Base-by-base conservation (phyloP, 2,888 invertebrate genomes). In the Agapetus fuscipes region DNA sequence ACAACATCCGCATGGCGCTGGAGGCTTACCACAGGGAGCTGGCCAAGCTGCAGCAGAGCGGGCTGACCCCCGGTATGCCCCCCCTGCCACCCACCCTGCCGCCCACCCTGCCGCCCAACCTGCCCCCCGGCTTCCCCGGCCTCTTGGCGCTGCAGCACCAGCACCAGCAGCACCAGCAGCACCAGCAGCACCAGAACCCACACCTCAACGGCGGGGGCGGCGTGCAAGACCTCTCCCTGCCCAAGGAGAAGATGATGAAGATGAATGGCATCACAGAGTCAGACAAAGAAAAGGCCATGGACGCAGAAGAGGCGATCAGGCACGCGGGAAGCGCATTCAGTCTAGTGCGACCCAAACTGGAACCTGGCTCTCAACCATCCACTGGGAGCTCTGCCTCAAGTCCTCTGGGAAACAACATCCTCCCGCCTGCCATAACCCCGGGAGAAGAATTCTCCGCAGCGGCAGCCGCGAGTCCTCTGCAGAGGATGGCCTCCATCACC, bases 401-500 rank as follows among this genome's bases (percentile, higher is more conserved):
- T 53, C 88, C 88, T 0, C 64, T 88, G 17, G 85, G 87, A 33
- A 89, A 89, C 59, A 80, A 86, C 27, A 89, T 89, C 53, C 66
- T 90, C 50, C 88, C 88, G 31, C 87, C 89, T 1, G 86, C 84
- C 27, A 79, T 84, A 64, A 83, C 82, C 30, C 82, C 84, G 17
- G 80, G 76, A 51, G 84, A 86, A 41, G 89, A 89, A 56, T 87
- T 88, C 53, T 75, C 80, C 36, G 75, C 74, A 46, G 78, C 82
- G 3, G 81, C 88, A 1, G 87, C 90, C 7, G 90, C 93, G 14
- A 93, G 93, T 57, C 96, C 96, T 0, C 68, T 96, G 35, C 96
- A 96, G 62, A 74, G 95, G 56, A 96, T 96, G 95, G 95, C 95
- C 45, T 94, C 93, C 50, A 96, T 96, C 53, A 96, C 96, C 30